Percentiles rank a stretch among this genome's conserved stretches.
These are phyloP conservation scores for Polydrusus tereticollis DNA, from an alignment of 2,888 invertebrate genomes.

Conservation along the genomic window DNA sequence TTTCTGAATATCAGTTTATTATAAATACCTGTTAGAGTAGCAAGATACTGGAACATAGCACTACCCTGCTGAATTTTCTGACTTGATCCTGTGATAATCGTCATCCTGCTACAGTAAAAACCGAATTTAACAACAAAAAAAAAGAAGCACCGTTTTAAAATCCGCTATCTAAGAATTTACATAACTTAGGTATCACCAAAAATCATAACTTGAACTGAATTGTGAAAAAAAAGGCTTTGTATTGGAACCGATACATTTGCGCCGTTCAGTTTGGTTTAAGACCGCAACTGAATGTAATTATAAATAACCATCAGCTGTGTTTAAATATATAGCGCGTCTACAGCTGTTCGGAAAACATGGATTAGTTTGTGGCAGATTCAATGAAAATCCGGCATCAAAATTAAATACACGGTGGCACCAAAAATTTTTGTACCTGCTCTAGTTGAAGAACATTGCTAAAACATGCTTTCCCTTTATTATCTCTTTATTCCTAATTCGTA, in stretches of 20 bases:
- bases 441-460: no score
- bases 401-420: not conserved
- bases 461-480: no score
- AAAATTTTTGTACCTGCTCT: not conserved
- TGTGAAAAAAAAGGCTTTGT: not conserved
- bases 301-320: constrained; percentile 36
- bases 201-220: not conserved
- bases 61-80: constrained; percentile 55
- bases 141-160: not conserved
- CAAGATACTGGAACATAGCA: constrained; percentile 56
- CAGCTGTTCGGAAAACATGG: constrained; percentile 8
- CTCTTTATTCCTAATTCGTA: not conserved
- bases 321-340: constrained; percentile 18
- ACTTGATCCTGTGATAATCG: constrained; percentile 55
- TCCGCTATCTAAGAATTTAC: not conserved
- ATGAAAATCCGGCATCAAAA: not conserved
- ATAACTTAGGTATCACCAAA: constrained; percentile 1
- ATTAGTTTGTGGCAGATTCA: not conserved
- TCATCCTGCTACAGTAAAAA: constrained; percentile 45
- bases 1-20: not conserved
- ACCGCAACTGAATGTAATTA: constrained; percentile 15
- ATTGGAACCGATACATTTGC: not conserved
- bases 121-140: not conserved
- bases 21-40: constrained; percentile 55
- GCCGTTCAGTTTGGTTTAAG: constrained; percentile 11